Conservation (phyloP, 2,113 vertebrate genomes). For the Catharus bicknelli region DNA sequence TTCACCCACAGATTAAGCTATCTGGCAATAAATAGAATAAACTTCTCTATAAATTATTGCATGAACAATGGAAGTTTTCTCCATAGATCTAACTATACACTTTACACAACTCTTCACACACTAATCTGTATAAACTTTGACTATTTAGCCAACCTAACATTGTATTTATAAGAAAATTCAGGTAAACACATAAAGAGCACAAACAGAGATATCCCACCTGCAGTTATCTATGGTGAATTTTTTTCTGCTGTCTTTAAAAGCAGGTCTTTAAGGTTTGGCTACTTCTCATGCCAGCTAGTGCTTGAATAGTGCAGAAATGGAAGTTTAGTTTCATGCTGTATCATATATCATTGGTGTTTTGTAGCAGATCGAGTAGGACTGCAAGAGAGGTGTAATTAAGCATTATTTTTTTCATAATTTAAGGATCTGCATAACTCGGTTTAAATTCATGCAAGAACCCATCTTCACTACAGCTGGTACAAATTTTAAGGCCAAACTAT, state of each 20-base stretch:
- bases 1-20: background rate
- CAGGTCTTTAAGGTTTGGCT: background rate
- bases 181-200: background rate
- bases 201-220: background rate
- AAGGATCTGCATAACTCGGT: background rate
- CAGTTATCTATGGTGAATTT: background rate
- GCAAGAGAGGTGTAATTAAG: background rate
- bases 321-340: background rate
- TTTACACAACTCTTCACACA: background rate
- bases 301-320: background rate
- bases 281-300: background rate
- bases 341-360: background rate
- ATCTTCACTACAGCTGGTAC: background rate
- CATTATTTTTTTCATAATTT: background rate
- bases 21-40: background rate
- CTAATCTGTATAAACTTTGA: background rate
- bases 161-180: background rate
- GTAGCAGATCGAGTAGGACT: background rate
- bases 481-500: background rate
- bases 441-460: background rate
- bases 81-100: background rate
- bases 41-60: background rate
- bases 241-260: background rate
- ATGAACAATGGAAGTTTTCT: background rate
- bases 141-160: background rate